Evolutionary conservation across 2,888 invertebrate species (phyloP).

Genomic region (Drosophila pullipes): DNA sequence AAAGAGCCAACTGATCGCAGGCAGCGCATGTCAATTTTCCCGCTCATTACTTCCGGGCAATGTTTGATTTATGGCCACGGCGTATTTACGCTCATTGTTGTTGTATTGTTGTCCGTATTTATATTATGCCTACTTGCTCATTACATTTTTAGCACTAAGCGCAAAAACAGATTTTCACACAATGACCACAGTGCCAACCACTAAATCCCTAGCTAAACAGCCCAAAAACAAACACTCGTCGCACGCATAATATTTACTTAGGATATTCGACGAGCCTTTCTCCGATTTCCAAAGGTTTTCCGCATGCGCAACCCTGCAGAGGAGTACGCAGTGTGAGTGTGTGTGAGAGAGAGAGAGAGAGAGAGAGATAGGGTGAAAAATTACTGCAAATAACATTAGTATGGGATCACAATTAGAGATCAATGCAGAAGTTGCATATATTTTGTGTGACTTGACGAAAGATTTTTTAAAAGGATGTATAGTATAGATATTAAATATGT

Average conservation of each 20-base stretch:
- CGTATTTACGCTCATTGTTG: slow-evolving; percentile 45
- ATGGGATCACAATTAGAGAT: slow-evolving; percentile 24
- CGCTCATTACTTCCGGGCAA: slow-evolving; percentile 51
- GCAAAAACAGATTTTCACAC: slow-evolving; percentile 72
- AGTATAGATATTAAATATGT: background rate
- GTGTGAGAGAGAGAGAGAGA: background rate
- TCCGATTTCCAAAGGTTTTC: slow-evolving; percentile 32
- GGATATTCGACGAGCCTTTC: slow-evolving; percentile 47
- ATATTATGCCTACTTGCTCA: slow-evolving; percentile 69
- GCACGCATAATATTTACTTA: slow-evolving; percentile 71
- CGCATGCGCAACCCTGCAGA: slow-evolving; percentile 69
- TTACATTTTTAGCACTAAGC: slow-evolving; percentile 61
- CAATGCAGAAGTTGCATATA: background rate
- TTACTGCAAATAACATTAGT: slow-evolving; percentile 77
- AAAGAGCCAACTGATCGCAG: slow-evolving; percentile 21
- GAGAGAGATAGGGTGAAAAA: slow-evolving; percentile 58
- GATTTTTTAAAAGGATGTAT: background rate
- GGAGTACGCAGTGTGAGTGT: slow-evolving; percentile 20
- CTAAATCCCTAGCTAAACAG: slow-evolving; percentile 68
- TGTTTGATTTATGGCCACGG: slow-evolving; percentile 50
- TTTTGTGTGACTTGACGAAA: background rate
- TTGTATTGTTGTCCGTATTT: slow-evolving; percentile 46
- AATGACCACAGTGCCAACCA: slow-evolving; percentile 66
- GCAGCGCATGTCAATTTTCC: slow-evolving; percentile 37
- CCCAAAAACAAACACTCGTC: slow-evolving; percentile 58